phyloP scores from a whole-genome alignment of 1,140 invertebrate genomes.

The Drosophila parabipectinata region DNA sequence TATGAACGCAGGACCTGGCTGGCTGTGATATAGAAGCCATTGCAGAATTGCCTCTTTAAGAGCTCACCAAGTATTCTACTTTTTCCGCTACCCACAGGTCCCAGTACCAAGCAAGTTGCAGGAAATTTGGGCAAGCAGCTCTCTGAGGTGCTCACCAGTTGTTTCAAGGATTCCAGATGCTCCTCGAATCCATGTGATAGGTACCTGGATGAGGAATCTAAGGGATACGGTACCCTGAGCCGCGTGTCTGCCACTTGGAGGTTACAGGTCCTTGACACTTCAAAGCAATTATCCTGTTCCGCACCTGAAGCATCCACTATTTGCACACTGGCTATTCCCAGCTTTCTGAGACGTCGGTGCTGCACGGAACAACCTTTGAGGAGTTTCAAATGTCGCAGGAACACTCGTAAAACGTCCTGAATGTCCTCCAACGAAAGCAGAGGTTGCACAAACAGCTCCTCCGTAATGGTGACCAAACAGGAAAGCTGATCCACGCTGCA shows the following conservation, averaged over 20 bases:
- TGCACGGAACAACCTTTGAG: conserved; percentile 44
- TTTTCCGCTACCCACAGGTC: conserved; percentile 69
- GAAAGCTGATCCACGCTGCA: neutral
- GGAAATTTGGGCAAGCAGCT: conserved; percentile 22
- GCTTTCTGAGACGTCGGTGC: conserved; percentile 13
- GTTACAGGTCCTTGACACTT: neutral
- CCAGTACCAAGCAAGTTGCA: conserved; percentile 62
- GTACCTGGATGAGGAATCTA: conserved; percentile 21
- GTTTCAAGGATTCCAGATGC: conserved; percentile 35
- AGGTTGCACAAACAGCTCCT: conserved; percentile 26
- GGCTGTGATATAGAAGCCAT: conserved; percentile 63
- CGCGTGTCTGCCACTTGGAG: conserved; percentile 52
- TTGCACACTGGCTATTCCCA: conserved; percentile 59
- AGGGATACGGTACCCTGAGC: conserved; percentile 7
- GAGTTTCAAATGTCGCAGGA: conserved; percentile 46
- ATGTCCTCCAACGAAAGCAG: conserved; percentile 31
- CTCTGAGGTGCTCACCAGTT: conserved; percentile 36
- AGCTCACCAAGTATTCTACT: conserved; percentile 57
- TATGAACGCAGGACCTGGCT: conserved; percentile 64
- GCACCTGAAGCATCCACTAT: conserved; percentile 25
- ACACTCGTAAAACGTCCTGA: conserved; percentile 36
- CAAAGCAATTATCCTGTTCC: conserved; percentile 35
- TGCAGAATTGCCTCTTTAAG: conserved; percentile 47
- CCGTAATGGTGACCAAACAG: conserved; percentile 48
- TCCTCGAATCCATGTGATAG: conserved; percentile 42